Percentiles rank a stretch among this genome's conserved stretches.
These are phyloP conservation scores for Anaspis maculata DNA, from an alignment of 2,888 invertebrate species.

Conservation along the genomic window DNA sequence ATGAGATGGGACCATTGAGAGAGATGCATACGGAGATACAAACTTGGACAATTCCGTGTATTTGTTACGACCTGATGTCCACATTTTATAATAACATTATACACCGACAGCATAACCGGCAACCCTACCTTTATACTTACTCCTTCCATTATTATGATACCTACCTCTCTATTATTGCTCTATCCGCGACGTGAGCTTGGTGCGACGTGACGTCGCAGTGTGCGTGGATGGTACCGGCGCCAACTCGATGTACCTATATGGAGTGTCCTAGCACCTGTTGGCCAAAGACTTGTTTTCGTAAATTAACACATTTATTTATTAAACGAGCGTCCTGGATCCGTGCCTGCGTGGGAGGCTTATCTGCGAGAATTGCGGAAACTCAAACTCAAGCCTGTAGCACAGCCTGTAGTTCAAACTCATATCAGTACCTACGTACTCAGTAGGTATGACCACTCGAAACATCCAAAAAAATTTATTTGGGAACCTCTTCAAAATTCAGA, in stretches of 20 bases:
- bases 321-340: conserved; percentile 14
- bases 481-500: no score
- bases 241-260: conserved; percentile 31
- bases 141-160: no score
- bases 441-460: no score
- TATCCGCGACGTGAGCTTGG: conserved; percentile 20
- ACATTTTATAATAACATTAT: conserved; percentile 16
- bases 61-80: conserved; percentile 14
- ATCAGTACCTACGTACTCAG: no score
- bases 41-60: conserved; percentile 14
- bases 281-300: conserved; percentile 23
- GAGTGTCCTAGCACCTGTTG: conserved; percentile 31
- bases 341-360: conserved; percentile 10
- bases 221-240: conserved; percentile 33
- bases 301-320: conserved; percentile 19
- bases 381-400: no score
- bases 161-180: no score
- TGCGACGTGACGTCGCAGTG: conserved; percentile 20
- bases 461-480: no score
- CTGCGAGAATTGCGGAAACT: conserved; percentile 9
- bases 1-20: conserved; percentile 16
- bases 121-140: no score
- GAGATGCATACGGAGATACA: conserved; percentile 10
- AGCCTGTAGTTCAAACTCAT: no score
- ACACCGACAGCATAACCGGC: conserved; percentile 9